Conservation (phyloP, 1,140 invertebrate species). For the Drosophila triauraria region DNA sequence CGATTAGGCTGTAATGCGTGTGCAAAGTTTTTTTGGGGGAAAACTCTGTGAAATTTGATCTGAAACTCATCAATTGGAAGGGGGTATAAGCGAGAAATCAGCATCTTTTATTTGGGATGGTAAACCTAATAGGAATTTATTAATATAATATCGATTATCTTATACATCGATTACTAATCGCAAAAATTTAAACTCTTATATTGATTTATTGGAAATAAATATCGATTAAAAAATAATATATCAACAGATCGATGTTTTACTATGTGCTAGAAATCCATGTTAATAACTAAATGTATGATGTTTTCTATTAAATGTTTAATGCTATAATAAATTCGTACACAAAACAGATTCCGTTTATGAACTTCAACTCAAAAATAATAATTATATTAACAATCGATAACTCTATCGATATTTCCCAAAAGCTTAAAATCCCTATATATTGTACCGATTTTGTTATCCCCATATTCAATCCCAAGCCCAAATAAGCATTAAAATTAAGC, state of each 20-base stretch:
- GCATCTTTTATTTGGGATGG: not conserved
- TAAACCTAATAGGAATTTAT: not conserved
- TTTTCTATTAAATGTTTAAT: no score
- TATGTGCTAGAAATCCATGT: no score
- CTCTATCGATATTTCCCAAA: not conserved
- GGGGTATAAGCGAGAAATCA: slow-evolving; percentile 3
- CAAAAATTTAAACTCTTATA: no score
- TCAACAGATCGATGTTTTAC: no score
- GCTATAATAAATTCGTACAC: no score
- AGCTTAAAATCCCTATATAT: not conserved
- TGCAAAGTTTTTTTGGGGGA: not conserved
- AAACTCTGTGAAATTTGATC: slow-evolving; percentile 23
- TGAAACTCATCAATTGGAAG: not conserved
- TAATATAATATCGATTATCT: not conserved
- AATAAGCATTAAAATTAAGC: not conserved
- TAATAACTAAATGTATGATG: no score
- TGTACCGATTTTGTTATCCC: not conserved
- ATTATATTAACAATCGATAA: not conserved
- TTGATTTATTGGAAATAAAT: no score
- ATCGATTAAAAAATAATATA: no score
- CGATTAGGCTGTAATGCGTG: slow-evolving; percentile 3
- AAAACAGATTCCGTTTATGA: no score
- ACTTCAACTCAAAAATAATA: not conserved
- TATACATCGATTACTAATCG: not conserved
- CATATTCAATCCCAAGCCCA: not conserved